Percentiles rank a stretch among this genome's conserved stretches.
These are phyloP conservation scores for Idaea dimidiata DNA, from an alignment of 2,888 invertebrate species.

Conservation along the genomic window DNA sequence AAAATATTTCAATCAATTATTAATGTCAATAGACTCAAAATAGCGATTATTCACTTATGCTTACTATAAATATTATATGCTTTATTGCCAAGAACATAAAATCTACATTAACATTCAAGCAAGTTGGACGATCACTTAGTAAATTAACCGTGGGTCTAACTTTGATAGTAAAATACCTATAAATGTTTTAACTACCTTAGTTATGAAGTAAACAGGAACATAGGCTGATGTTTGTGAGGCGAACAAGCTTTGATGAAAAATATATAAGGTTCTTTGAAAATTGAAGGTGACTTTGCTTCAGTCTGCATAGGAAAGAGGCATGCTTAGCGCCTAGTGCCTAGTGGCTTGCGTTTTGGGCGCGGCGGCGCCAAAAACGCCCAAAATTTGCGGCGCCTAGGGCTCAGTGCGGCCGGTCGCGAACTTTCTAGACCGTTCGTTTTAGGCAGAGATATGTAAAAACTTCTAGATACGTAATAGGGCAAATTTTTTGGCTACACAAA, in stretches of 20 bases:
- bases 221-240: background rate
- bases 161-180: slow-evolving; percentile 1
- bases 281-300: too few species aligned
- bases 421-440: too few species aligned
- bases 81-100: slow-evolving; percentile 1
- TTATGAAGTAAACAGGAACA: background rate
- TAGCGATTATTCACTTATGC: background rate
- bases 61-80: background rate
- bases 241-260: background rate
- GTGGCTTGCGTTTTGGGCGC: too few species aligned
- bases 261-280: too few species aligned
- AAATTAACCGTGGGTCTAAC: background rate
- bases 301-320: too few species aligned
- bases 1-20: background rate
- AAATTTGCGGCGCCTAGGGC: too few species aligned
- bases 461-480: too few species aligned
- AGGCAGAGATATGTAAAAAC: too few species aligned
- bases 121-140: background rate
- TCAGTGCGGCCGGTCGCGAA: too few species aligned
- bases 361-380: too few species aligned
- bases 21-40: background rate
- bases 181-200: background rate
- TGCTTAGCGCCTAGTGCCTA: too few species aligned
- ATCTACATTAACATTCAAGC: background rate
- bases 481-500: too few species aligned